Evolutionary conservation across 2,888 invertebrate species (phyloP).

Genomic region (Hymenopus coronatus): DNA sequence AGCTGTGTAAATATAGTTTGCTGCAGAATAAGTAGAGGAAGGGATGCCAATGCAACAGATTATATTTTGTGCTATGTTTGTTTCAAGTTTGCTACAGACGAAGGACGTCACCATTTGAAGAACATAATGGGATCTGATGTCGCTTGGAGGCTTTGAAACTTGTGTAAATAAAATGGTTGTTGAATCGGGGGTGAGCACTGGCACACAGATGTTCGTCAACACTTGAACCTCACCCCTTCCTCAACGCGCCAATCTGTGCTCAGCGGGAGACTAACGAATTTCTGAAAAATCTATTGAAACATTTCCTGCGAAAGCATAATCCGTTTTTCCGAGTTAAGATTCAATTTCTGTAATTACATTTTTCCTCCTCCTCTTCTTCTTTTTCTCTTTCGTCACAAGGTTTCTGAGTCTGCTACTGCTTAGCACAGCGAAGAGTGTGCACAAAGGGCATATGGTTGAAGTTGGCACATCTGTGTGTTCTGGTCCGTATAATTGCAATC

Average conservation of each 20-base stretch:
- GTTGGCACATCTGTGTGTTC: too few species aligned
- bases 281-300: slow-evolving; percentile 17
- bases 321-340: neutral
- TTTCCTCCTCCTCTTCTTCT: neutral
- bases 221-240: neutral
- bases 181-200: neutral
- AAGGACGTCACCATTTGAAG: too few species aligned
- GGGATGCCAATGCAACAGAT: too few species aligned
- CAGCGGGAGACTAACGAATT: slow-evolving; percentile 12
- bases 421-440: neutral
- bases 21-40: too few species aligned
- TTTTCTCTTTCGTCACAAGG: neutral
- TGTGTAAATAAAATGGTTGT: neutral
- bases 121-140: neutral
- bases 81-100: neutral
- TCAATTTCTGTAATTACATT: slow-evolving; percentile 6
- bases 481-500: too few species aligned
- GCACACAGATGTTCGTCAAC: neutral
- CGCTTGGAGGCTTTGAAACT: neutral
- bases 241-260: neutral
- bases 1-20: too few species aligned
- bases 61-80: neutral
- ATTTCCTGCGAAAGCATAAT: slow-evolving; percentile 13
- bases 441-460: too few species aligned
- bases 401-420: neutral